Conservation (phyloP, 2,113 vertebrate genomes). For the Scomber colias region DNA sequence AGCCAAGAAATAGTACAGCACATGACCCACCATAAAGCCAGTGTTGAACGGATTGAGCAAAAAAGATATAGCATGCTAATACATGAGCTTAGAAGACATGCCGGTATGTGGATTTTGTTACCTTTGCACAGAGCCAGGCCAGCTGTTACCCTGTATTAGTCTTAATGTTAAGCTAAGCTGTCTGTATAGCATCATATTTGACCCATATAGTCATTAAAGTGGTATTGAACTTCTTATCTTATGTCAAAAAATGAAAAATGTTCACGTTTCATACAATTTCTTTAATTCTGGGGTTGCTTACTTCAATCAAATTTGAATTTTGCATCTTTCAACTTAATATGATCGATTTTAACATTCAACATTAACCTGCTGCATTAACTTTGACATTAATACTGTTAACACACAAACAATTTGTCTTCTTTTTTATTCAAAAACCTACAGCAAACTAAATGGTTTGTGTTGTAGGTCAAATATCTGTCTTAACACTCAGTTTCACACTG, state of each 20-base stretch:
- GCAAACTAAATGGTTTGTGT: background rate
- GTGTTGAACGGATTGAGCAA: background rate
- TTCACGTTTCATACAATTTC: too few relatives aligned
- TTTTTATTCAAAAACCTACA: background rate
- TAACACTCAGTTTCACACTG: background rate
- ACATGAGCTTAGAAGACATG: background rate
- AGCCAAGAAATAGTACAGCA: background rate
- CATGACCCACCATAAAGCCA: background rate
- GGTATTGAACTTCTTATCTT: too few relatives aligned
- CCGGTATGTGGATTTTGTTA: background rate
- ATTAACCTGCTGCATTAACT: too few relatives aligned
- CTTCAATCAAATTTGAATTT: too few relatives aligned
- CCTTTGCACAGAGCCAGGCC: background rate
- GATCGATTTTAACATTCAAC: too few relatives aligned
- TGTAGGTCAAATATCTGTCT: background rate
- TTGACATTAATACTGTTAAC: too few relatives aligned
- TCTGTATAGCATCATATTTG: too few relatives aligned
- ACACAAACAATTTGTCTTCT: background rate
- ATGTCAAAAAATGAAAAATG: too few relatives aligned
- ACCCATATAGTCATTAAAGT: too few relatives aligned
- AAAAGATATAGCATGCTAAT: background rate
- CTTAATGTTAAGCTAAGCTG: slow-evolving; percentile 12
- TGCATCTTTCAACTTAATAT: too few relatives aligned
- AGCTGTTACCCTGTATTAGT: background rate
- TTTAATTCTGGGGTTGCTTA: too few relatives aligned